Conservation (phyloP, 2,888 invertebrate species). For the Tachina fera region DNA sequence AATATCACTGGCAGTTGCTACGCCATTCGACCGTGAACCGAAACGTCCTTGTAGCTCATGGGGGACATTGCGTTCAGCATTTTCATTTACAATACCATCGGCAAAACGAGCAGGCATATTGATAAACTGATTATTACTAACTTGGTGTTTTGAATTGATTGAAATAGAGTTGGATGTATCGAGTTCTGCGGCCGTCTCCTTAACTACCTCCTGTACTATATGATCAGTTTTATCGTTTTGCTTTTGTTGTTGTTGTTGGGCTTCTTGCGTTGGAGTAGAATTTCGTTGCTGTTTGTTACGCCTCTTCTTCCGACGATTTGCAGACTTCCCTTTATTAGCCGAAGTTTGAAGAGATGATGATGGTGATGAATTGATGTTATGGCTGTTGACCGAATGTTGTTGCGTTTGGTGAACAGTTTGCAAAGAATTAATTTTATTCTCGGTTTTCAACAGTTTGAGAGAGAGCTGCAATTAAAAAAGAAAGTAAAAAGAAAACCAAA, state of each 20-base stretch:
- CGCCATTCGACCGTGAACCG: constrained; percentile 72
- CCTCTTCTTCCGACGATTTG: constrained; percentile 79
- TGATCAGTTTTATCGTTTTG: constrained; percentile 69
- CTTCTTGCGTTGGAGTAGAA: constrained; percentile 68
- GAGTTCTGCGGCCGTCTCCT: constrained; percentile 61
- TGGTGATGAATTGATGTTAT: constrained; percentile 73
- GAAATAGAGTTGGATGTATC: constrained; percentile 41
- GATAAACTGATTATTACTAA: constrained; percentile 41
- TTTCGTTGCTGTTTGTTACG: constrained; percentile 76
- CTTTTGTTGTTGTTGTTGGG: constrained; percentile 44
- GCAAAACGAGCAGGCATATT: constrained; percentile 89
- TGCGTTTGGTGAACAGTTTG: constrained; percentile 65
- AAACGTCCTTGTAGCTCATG: constrained; percentile 79
- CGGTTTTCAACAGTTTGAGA: constrained; percentile 76
- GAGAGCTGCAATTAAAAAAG: constrained; percentile 49
- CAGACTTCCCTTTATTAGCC: constrained; percentile 75
- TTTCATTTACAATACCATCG: constrained; percentile 83
- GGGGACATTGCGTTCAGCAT: constrained; percentile 75
- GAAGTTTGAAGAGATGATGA: constrained; percentile 75
- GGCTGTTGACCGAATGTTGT: constrained; percentile 59
- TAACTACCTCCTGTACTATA: constrained; percentile 74
- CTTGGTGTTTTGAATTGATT: constrained; percentile 56
- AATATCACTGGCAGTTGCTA: constrained; percentile 85
- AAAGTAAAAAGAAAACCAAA: neutral
- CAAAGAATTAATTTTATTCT: constrained; percentile 73